These are phyloP conservation scores for Riptortus pedestris DNA, from an alignment of 1,140 invertebrate genomes.

Conservation along the genomic window DNA sequence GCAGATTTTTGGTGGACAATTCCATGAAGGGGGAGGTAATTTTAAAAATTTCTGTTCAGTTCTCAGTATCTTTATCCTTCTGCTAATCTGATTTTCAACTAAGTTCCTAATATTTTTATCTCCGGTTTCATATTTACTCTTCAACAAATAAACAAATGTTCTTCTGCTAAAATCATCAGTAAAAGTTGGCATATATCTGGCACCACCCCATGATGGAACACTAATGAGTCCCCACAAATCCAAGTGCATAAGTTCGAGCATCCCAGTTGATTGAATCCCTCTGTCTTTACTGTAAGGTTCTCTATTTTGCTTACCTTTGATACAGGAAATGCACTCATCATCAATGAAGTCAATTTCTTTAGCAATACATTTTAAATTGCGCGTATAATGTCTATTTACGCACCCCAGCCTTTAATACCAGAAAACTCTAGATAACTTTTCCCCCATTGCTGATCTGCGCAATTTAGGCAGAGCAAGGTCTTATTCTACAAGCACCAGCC, in stretches of 20 bases:
- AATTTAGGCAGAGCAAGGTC: background rate
- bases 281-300: background rate
- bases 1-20: background rate
- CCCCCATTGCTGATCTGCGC: background rate
- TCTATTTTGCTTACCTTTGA: background rate
- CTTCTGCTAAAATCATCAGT: conserved; percentile 37
- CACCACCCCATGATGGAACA: conserved; percentile 34
- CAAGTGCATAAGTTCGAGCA: conserved; percentile 35
- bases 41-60: background rate
- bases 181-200: conserved; percentile 38
- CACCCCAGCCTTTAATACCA: background rate
- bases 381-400: no score
- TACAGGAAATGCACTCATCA: background rate
- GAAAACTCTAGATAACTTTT: background rate
- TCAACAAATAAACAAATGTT: conserved; percentile 2
- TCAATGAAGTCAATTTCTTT: background rate
- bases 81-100: background rate
- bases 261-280: background rate
- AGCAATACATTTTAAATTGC: background rate
- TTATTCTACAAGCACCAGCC: background rate
- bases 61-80: background rate
- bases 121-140: background rate
- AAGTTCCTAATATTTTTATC: background rate
- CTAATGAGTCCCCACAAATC: conserved; percentile 40
- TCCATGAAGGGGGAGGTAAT: background rate